phyloP scores from a whole-genome alignment of 2,797 vertebrate species.

The Lagodon rhomboides region DNA sequence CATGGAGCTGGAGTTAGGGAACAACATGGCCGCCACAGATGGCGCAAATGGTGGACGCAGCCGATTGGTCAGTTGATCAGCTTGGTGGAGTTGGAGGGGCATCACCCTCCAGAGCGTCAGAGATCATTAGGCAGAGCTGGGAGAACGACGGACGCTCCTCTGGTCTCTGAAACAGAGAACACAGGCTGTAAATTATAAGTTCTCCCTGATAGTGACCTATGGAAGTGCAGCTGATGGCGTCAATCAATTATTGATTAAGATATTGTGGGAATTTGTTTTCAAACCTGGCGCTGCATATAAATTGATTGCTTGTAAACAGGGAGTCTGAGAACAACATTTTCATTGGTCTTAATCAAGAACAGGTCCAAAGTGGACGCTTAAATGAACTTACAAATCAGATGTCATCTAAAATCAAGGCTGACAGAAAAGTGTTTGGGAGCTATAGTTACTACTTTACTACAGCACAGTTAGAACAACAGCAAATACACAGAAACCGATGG shows the following conservation, averaged over 20 bases:
- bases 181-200: not conserved
- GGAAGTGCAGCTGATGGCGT: not conserved
- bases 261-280: too few species aligned
- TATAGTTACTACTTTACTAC: too few species aligned
- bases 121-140: conserved; percentile 84
- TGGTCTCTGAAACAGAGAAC: conserved; percentile 85
- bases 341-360: too few species aligned
- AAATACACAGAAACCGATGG: not conserved
- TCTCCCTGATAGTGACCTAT: not conserved
- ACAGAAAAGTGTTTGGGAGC: too few species aligned
- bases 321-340: too few species aligned
- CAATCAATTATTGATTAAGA: too few species aligned
- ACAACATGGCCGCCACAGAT: not conserved
- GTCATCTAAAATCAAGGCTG: too few species aligned
- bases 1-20: not conserved
- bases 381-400: not conserved
- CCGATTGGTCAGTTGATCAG: conserved; percentile 42
- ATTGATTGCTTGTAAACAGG: too few species aligned
- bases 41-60: not conserved
- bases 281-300: too few species aligned
- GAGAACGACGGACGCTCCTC: conserved; percentile 90
- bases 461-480: too few species aligned
- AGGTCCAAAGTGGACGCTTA: not conserved
- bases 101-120: conserved; percentile 88
- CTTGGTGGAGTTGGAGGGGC: not conserved